Conservation (phyloP, 2,888 invertebrate species). For the Apotomis capreana region DNA sequence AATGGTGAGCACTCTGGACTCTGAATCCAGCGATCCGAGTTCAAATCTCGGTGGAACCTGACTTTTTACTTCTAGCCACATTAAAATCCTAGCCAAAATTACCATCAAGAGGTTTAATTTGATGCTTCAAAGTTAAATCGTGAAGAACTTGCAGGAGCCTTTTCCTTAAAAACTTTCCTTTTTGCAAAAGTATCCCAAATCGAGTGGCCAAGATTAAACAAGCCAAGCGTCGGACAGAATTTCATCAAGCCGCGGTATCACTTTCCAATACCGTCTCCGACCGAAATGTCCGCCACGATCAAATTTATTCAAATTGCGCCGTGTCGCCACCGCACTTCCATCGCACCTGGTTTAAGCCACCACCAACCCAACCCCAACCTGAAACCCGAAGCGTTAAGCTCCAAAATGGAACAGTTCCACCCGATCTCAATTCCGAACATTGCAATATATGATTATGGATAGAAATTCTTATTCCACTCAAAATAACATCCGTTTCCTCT, state of each 20-base stretch:
- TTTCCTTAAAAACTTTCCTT: background rate
- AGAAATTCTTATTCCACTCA: constrained; percentile 80
- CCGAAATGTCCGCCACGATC: constrained; percentile 64
- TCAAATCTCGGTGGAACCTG: constrained; percentile 86
- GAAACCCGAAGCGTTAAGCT: constrained; percentile 36
- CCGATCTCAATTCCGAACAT: constrained; percentile 64
- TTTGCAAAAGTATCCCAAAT: constrained; percentile 15
- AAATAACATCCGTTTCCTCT: constrained; percentile 79
- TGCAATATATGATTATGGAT: constrained; percentile 72
- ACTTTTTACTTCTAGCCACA: constrained; percentile 21
- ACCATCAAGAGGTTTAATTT: too few species aligned
- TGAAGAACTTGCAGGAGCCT: background rate
- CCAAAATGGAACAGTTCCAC: constrained; percentile 43
- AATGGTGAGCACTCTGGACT: constrained; percentile 87
- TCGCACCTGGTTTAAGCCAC: constrained; percentile 66
- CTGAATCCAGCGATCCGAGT: constrained; percentile 87
- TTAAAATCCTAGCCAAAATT: too few species aligned
- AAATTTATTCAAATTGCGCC: constrained; percentile 82
- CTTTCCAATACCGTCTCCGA: constrained; percentile 71
- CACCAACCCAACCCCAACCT: constrained; percentile 49
- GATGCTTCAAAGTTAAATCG: too few species aligned
- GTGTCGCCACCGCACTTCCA: constrained; percentile 69
- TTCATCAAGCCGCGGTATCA: constrained; percentile 58
- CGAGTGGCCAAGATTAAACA: constrained; percentile 37
- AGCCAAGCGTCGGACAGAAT: constrained; percentile 39